phyloP scores from a whole-genome alignment of 1,140 invertebrate genomes.

The Limonius californicus region DNA sequence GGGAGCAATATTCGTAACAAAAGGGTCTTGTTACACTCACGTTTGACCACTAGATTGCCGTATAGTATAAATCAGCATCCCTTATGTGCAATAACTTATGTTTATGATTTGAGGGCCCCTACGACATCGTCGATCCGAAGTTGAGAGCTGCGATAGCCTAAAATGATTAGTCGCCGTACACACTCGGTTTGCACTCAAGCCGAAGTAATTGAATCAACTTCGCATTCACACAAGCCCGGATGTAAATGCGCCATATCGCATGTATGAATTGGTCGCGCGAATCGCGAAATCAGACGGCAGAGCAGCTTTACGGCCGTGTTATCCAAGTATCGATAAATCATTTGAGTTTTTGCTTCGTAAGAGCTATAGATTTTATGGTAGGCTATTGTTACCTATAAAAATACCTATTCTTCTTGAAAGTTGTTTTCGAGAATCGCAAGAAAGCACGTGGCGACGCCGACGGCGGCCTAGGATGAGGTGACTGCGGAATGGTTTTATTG shows the following conservation, averaged over 20 bases:
- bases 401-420: conserved; percentile 12
- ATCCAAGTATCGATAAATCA: conserved; percentile 8
- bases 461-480: conserved; percentile 11
- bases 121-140: no score
- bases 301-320: background rate
- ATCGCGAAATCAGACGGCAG: background rate
- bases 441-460: conserved; percentile 11
- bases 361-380: conserved; percentile 12
- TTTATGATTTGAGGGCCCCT: no score
- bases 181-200: background rate
- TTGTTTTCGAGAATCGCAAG: conserved; percentile 12
- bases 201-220: background rate
- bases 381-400: conserved; percentile 15
- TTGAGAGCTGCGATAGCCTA: no score
- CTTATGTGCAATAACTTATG: no score
- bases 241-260: background rate
- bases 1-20: no score
- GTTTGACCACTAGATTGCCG: no score
- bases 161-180: background rate
- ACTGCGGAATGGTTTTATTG: conserved; percentile 11
- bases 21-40: no score
- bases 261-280: background rate
- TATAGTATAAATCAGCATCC: no score
- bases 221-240: background rate
- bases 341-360: conserved; percentile 3